Conservation (phyloP, 2,888 invertebrate species). For the Pheosia gnoma region DNA sequence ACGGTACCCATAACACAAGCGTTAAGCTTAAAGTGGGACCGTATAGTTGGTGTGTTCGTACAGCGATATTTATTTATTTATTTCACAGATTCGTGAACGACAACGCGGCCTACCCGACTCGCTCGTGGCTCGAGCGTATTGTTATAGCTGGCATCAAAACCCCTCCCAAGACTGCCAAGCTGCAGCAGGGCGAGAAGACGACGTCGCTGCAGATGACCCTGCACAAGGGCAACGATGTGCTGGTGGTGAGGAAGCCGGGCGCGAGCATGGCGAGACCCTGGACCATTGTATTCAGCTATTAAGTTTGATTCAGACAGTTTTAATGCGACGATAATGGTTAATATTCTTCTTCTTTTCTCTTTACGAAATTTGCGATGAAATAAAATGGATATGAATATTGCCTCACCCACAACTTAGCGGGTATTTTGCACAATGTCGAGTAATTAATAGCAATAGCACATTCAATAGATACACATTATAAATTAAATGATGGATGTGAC, state of each 20-base stretch:
- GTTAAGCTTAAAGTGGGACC: too few species aligned
- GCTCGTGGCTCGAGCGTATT: constrained; percentile 95
- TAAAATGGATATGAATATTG: too few species aligned
- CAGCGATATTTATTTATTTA: too few species aligned
- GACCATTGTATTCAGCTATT: constrained; percentile 85
- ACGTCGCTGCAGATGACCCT: constrained; percentile 87
- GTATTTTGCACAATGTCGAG: too few species aligned
- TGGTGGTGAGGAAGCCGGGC: constrained; percentile 93
- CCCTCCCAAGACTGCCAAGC: constrained; percentile 87
- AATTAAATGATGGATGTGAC: too few species aligned
- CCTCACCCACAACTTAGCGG: too few species aligned
- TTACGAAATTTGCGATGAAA: too few species aligned
- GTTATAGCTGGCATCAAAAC: constrained; percentile 91
- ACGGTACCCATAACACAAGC: too few species aligned
- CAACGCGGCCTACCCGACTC: constrained; percentile 88
- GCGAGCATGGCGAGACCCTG: constrained; percentile 92
- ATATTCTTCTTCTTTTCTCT: not conserved
- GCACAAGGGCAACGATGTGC: constrained; percentile 86
- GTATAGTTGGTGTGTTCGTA: too few species aligned
- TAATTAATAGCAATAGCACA: too few species aligned
- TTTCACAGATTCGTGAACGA: constrained; percentile 83
- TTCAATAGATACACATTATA: too few species aligned
- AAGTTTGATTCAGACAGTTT: constrained; percentile 14
- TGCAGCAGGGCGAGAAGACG: constrained; percentile 81
- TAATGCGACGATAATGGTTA: not conserved